Evolutionary conservation across 2,113 vertebrate genomes (phyloP).

Genomic region (Nibea coibor): DNA sequence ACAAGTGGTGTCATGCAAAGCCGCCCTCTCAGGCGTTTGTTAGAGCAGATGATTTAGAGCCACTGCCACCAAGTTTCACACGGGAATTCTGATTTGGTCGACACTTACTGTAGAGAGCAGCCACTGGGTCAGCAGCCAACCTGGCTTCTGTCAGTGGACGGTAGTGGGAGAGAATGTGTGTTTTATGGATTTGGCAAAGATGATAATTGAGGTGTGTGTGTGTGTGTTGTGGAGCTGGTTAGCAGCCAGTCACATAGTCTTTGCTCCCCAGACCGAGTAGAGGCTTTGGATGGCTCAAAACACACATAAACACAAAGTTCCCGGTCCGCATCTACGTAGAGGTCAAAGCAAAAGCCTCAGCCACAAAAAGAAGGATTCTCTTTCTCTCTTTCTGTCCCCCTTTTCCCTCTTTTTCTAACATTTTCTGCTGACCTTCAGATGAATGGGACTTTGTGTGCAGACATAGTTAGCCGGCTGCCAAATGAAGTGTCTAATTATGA

Average conservation of each 20-base stretch:
- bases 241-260: constrained; percentile 55
- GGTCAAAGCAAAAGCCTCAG: constrained; percentile 48
- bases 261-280: constrained; percentile 52
- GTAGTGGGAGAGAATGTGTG: constrained; percentile 57
- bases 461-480: constrained; percentile 61
- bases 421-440: constrained; percentile 63
- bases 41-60: constrained; percentile 35
- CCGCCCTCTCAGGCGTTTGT: constrained; percentile 15
- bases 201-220: constrained; percentile 64
- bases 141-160: constrained; percentile 51
- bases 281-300: constrained; percentile 33
- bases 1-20: constrained; percentile 20
- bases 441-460: constrained; percentile 63
- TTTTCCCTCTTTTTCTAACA: neutral
- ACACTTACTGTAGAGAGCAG: constrained; percentile 54
- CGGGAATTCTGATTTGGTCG: constrained; percentile 50
- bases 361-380: constrained; percentile 23
- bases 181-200: constrained; percentile 73
- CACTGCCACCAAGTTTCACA: constrained; percentile 49
- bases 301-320: constrained; percentile 38
- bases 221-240: constrained; percentile 51
- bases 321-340: constrained; percentile 40
- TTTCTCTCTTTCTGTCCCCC: neutral
- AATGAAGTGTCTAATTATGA: constrained; percentile 75
- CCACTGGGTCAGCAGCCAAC: constrained; percentile 53